Percentiles rank a stretch among this genome's conserved stretches.
Evolutionary conservation across 2,888 invertebrate genomes (phyloP).

Genomic region (Octonoba sinensis): DNA sequence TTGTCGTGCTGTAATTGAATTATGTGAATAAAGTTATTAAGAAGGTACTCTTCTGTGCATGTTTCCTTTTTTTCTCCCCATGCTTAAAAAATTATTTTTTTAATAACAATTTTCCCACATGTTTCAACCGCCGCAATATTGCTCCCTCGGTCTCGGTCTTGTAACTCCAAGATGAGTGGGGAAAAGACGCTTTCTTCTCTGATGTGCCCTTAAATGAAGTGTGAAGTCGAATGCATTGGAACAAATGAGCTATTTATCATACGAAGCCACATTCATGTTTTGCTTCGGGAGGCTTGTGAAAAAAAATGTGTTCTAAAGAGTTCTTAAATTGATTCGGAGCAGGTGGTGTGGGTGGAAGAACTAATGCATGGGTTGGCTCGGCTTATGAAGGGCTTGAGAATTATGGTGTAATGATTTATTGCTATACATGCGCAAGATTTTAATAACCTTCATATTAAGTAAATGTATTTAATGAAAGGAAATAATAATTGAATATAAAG

Average conservation of each 20-base stretch:
- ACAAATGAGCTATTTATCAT: constrained; percentile 58
- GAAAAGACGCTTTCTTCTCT: constrained; percentile 8
- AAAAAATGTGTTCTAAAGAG: too few species aligned
- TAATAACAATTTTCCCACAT: constrained; percentile 3
- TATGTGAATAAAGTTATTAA: constrained; percentile 55
- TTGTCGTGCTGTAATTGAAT: constrained; percentile 52
- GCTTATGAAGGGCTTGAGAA: too few species aligned
- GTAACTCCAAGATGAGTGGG: not conserved
- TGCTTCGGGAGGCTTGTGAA: too few species aligned
- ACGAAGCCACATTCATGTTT: not conserved
- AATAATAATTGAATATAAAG: too few species aligned
- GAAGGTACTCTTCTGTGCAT: constrained; percentile 5
- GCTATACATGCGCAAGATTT: too few species aligned
- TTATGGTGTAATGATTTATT: too few species aligned
- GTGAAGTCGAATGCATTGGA: constrained; percentile 53
- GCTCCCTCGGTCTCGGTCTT: too few species aligned
- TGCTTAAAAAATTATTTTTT: constrained; percentile 7
- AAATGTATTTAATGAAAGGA: too few species aligned
- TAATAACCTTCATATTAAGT: too few species aligned
- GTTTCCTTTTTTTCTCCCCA: constrained; percentile 2
- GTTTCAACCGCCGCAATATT: not conserved
- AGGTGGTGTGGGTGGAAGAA: too few species aligned
- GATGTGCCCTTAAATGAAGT: constrained; percentile 56
- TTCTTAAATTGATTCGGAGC: too few species aligned
- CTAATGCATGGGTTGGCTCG: too few species aligned